Evolutionary conservation across 1,140 invertebrate genomes (phyloP).

Genomic region (Drosophila eugracilis): DNA sequence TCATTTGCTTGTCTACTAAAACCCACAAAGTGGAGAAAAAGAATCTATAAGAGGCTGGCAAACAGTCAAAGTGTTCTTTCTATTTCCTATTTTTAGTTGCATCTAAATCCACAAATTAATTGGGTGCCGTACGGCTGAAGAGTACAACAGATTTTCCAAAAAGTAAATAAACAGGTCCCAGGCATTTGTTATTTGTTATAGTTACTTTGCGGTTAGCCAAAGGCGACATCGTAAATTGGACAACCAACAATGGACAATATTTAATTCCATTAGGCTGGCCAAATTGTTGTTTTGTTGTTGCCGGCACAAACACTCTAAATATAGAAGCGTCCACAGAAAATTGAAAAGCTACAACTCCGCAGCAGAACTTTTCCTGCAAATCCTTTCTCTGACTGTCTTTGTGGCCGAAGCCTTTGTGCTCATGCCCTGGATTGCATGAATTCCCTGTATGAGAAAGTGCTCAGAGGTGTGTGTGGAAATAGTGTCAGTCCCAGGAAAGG

Average conservation of each 20-base stretch:
- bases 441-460: constrained; percentile 27
- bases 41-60: constrained; percentile 11
- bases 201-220: constrained; percentile 33
- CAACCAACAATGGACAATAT: constrained; percentile 57
- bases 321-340: constrained; percentile 34
- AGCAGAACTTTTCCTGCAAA: constrained; percentile 30
- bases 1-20: constrained; percentile 7
- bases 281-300: constrained; percentile 44
- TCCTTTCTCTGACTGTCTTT: constrained; percentile 26
- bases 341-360: constrained; percentile 35
- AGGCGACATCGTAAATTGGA: constrained; percentile 56
- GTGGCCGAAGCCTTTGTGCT: constrained; percentile 30
- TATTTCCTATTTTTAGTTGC: constrained; percentile 14
- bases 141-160: constrained; percentile 43
- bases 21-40: constrained; percentile 40
- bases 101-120: constrained; percentile 46
- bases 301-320: constrained; percentile 49
- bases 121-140: constrained; percentile 7
- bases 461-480: constrained; percentile 39
- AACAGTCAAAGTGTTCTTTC: constrained; percentile 28
- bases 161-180: constrained; percentile 51
- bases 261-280: constrained; percentile 69
- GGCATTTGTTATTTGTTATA: constrained; percentile 37
- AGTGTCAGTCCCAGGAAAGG: constrained; percentile 49
- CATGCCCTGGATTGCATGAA: constrained; percentile 24